A percentile compares a stretch with the other conserved stretches of the same genome.
These are phyloP conservation scores for Erebia ligea DNA, from an alignment of 2,888 invertebrate genomes.

Conservation along the genomic window DNA sequence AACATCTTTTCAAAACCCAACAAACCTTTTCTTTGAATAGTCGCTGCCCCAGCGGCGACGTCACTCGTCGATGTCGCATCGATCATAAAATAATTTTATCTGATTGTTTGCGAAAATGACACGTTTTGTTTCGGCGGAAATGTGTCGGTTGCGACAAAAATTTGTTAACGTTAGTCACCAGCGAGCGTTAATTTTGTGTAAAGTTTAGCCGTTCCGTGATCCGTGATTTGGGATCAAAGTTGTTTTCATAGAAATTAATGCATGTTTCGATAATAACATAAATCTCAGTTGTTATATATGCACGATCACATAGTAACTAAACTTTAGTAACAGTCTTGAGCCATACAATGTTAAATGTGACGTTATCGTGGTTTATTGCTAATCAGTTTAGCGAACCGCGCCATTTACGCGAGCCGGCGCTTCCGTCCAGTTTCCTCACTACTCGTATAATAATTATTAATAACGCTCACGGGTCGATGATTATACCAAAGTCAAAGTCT, in stretches of 20 bases:
- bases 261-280: background rate
- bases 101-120: conserved; percentile 9
- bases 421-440: background rate
- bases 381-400: background rate
- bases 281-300: background rate
- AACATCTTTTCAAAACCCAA: background rate
- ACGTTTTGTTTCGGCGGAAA: conserved; percentile 6
- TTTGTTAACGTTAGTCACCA: conserved; percentile 2
- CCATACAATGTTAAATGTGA: background rate
- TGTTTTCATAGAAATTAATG: background rate
- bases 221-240: background rate
- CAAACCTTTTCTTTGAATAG: background rate
- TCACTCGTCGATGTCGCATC: background rate
- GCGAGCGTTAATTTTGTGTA: background rate
- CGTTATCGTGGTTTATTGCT: background rate
- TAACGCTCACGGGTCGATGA: background rate
- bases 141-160: background rate
- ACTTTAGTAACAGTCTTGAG: background rate
- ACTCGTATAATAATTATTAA: background rate
- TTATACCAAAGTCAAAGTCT: no score
- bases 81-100: background rate
- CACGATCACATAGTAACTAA: background rate
- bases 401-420: background rate
- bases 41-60: background rate
- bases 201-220: background rate